Percentiles rank a stretch among this genome's conserved stretches.
phyloP scores from a whole-genome alignment of 2,113 vertebrate species.

The Hyperoodon ampullatus region DNA sequence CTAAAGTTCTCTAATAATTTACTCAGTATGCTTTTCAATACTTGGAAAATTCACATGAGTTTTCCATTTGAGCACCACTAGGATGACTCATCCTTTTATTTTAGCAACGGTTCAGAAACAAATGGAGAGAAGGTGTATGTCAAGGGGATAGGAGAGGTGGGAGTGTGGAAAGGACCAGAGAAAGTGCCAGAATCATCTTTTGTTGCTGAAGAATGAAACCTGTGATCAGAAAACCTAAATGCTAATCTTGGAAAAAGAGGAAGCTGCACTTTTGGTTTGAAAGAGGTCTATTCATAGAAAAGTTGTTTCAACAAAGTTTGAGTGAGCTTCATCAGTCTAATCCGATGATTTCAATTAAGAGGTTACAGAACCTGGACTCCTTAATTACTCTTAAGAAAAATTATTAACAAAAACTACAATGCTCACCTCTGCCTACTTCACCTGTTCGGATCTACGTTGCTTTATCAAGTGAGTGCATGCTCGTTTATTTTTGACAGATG shows the following conservation, averaged over 20 bases:
- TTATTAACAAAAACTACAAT: slow-evolving; percentile 32
- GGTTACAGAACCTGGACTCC: slow-evolving; percentile 76
- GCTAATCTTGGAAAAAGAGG: slow-evolving; percentile 50
- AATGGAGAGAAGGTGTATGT: slow-evolving; percentile 74
- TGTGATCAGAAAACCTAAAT: slow-evolving; percentile 63
- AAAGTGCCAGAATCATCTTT: slow-evolving; percentile 45
- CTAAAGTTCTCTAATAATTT: slow-evolving; percentile 59
- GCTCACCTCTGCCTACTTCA: not conserved
- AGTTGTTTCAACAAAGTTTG: slow-evolving; percentile 67
- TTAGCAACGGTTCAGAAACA: slow-evolving; percentile 70
- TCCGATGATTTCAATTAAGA: slow-evolving; percentile 70
- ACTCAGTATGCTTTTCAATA: slow-evolving; percentile 54
- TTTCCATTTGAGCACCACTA: slow-evolving; percentile 66
- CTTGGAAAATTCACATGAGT: slow-evolving; percentile 74
- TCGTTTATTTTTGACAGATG: slow-evolving; percentile 30
- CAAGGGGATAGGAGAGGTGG: slow-evolving; percentile 1
- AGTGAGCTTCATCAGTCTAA: slow-evolving; percentile 72
- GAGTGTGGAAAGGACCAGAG: not conserved
- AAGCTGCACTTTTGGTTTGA: slow-evolving; percentile 69
- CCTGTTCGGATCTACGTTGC: slow-evolving; percentile 63
- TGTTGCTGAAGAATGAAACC: slow-evolving; percentile 57
- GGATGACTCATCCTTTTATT: slow-evolving; percentile 81
- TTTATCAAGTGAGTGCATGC: slow-evolving; percentile 74
- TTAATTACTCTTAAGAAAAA: slow-evolving; percentile 70
- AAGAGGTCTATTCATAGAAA: slow-evolving; percentile 73